These are phyloP conservation scores for Dicentrarchus labrax DNA, from an alignment of 2,113 vertebrate species.

Conservation along the genomic window DNA sequence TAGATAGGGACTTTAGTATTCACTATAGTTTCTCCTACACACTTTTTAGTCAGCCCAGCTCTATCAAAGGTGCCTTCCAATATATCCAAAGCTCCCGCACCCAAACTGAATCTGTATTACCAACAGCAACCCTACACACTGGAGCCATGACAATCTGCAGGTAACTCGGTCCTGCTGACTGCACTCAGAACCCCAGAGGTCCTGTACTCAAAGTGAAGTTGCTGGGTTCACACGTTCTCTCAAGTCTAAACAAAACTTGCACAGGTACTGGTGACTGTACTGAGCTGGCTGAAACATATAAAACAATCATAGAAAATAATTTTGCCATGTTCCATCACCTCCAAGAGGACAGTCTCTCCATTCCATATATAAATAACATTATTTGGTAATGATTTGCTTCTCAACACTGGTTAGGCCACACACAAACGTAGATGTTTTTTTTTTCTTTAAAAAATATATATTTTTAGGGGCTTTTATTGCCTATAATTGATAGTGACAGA, in stretches of 20 bases:
- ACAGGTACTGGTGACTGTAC: no score
- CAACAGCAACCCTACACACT: not conserved
- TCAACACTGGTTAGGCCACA: no score
- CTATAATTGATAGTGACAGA: no score
- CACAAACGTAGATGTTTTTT: no score
- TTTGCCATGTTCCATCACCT: no score
- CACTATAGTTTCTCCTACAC: no score
- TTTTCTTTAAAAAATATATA: no score
- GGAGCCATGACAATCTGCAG: not conserved
- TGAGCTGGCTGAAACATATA: no score
- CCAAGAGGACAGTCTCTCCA: not conserved
- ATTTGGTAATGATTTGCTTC: not conserved
- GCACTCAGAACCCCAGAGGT: no score
- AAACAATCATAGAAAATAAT: not conserved
- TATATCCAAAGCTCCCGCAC: not conserved
- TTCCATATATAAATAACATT: not conserved
- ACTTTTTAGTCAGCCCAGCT: not conserved
- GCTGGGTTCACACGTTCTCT: not conserved
- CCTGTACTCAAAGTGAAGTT: no score
- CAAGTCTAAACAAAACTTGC: not conserved
- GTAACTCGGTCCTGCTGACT: not conserved
- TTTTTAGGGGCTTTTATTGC: no score
- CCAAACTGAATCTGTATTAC: not conserved
- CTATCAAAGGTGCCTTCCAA: not conserved
- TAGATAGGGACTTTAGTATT: no score